Conservation (phyloP, 2,888 invertebrate genomes). For the Spisula subtruncata region DNA sequence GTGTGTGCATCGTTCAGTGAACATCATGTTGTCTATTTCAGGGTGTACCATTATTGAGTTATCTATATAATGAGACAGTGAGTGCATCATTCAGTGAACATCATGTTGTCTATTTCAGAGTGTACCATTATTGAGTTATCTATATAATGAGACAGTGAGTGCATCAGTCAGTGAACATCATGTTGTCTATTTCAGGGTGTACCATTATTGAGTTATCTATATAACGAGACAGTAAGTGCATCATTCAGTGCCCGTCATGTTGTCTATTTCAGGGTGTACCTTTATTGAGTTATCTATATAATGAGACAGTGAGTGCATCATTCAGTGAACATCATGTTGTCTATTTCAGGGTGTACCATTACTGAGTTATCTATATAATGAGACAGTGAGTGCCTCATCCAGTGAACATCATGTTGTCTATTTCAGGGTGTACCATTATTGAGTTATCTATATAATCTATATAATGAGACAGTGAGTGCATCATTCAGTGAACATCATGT, state of each 20-base stretch:
- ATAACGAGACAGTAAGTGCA: conserved; percentile 81
- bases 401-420: conserved; percentile 84
- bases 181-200: conserved; percentile 87
- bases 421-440: conserved; percentile 85
- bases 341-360: conserved; percentile 85
- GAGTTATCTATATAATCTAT: conserved; percentile 85
- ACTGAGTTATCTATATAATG: conserved; percentile 84
- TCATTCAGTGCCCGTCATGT: conserved; percentile 81
- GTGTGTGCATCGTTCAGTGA: conserved; percentile 77
- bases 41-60: conserved; percentile 85
- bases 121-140: conserved; percentile 83
- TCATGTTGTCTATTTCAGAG: conserved; percentile 87
- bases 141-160: conserved; percentile 83
- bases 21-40: conserved; percentile 86
- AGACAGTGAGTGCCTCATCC: conserved; percentile 79
- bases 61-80: conserved; percentile 83
- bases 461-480: conserved; percentile 81
- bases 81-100: conserved; percentile 78
- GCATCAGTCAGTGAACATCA: conserved; percentile 79
- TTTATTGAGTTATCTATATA: conserved; percentile 85
- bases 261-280: conserved; percentile 86
- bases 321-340: conserved; percentile 83
- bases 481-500: conserved; percentile 81
- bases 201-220: conserved; percentile 84
- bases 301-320: conserved; percentile 79